Conservation (phyloP, 2,797 vertebrate genomes). For the Manis pentadactyla region DNA sequence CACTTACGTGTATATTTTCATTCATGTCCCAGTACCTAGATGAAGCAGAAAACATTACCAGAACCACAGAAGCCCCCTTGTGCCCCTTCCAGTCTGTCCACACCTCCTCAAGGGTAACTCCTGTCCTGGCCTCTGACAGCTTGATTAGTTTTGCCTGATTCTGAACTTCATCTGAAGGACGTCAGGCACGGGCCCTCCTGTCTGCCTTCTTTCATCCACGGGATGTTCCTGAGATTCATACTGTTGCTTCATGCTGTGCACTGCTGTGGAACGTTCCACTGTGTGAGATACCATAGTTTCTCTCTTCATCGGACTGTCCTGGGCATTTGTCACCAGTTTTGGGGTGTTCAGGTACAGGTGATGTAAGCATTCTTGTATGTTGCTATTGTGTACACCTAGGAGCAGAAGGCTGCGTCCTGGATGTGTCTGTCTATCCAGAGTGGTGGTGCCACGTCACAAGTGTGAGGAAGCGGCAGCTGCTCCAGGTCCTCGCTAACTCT, state of each 20-base stretch:
- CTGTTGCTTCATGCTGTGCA: too few relatives aligned
- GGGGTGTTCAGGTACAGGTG: rapidly evolving
- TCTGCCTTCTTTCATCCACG: neutral
- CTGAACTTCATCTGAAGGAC: neutral
- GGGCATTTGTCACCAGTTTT: neutral
- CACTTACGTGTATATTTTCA: too few relatives aligned
- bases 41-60: neutral
- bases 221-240: neutral
- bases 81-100: too few relatives aligned
- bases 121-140: rapidly evolving
- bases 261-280: rapidly evolving
- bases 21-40: neutral
- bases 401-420: neutral
- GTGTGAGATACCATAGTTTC: neutral
- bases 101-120: neutral
- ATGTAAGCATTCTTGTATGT: neutral
- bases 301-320: neutral
- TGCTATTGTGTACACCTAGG: too few relatives aligned
- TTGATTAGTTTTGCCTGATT: neutral
- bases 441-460: neutral
- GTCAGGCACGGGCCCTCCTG: rapidly evolving
- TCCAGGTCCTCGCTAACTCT: too few relatives aligned
- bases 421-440: rapidly evolving
- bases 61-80: too few relatives aligned
- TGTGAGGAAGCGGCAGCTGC: neutral